Base-by-base conservation (phyloP, 2,797 vertebrate genomes). In the Gymnodraco acuticeps region DNA sequence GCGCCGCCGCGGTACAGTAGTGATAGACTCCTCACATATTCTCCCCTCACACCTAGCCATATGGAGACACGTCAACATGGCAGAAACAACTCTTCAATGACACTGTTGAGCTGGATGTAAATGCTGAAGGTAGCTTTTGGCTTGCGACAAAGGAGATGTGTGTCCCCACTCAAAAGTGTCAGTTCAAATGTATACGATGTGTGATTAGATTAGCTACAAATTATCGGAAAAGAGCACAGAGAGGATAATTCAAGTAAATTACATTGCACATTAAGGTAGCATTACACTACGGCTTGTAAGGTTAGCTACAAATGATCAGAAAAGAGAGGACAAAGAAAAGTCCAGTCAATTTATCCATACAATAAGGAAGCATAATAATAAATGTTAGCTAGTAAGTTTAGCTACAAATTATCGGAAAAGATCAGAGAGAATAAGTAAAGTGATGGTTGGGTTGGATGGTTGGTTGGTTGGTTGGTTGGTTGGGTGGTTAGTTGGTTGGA, bases 11-110 rank as follows among this genome's bases (percentile, higher is more conserved):
- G 67, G 68, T 85, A 78, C 78, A 76, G 82, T 78, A 41, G 79
- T 83, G 87, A 87, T 89, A 86, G 85, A 90, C 82, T 85, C 82
- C 80, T 90, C 88, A 76, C 80, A 73, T 53, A 59, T 83, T 75
- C 77, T 79, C 84, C 77, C 82, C 80, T 83, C 85, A 88, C 93
- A 93, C 90, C 89, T 91, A 81, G 77, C 81, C 92, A 91, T 89
- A 93, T 87, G 87, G 87, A 86, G 72, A 71, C 80, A 78, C 48
- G 71, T 89, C 86, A 89, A 81, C 63, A n/a, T 64, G 64, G 81
- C 80, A 84, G 83, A 86, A 87, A 85, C 50, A 84, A 89, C 85
- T 91, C 87, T 85, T 78, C 84, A 85, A 67, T 74, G 72, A 83
- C 75, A 48, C 43, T 58, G 55, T 31, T 27, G 74, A 70, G 73